phyloP scores from a whole-genome alignment of 2,888 invertebrate genomes.

The Argyresthia albistria region DNA sequence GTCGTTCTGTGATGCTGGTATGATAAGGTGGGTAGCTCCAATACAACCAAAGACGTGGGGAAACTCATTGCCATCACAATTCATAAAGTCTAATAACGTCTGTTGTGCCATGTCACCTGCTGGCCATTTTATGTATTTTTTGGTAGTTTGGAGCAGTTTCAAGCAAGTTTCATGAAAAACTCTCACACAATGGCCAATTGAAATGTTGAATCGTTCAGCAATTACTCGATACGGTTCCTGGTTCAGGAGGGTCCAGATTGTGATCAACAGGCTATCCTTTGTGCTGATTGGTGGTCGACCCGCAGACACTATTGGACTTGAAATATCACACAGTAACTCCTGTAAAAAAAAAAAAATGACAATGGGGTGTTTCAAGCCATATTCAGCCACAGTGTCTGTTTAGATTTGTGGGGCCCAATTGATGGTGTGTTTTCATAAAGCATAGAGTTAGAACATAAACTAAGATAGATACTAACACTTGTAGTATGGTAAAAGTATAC shows the following conservation, averaged over 20 bases:
- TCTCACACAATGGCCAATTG: slow-evolving; percentile 1
- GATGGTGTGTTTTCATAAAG: no score
- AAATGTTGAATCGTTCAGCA: slow-evolving; percentile 2
- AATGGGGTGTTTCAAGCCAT: not conserved
- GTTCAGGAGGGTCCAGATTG: not conserved
- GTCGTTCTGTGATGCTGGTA: slow-evolving; percentile 1
- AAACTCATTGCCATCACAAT: not conserved
- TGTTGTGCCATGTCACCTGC: not conserved
- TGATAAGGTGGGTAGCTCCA: not conserved
- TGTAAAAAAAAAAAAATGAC: not conserved
- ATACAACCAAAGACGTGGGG: not conserved
- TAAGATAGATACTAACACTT: no score
- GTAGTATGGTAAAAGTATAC: not conserved
- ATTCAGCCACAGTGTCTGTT: not conserved
- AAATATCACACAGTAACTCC: not conserved
- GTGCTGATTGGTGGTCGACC: not conserved
- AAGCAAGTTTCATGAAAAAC: not conserved
- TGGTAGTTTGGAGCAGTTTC: not conserved
- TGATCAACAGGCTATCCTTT: not conserved
- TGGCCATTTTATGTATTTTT: slow-evolving; percentile 1
- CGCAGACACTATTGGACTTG: not conserved
- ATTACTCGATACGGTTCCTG: not conserved
- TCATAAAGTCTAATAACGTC: not conserved
- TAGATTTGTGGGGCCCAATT: not conserved
- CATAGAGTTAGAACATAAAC: no score